Evolutionary conservation across 2,797 vertebrate genomes (phyloP).

Genomic region (Pseudochromis fuscus): DNA sequence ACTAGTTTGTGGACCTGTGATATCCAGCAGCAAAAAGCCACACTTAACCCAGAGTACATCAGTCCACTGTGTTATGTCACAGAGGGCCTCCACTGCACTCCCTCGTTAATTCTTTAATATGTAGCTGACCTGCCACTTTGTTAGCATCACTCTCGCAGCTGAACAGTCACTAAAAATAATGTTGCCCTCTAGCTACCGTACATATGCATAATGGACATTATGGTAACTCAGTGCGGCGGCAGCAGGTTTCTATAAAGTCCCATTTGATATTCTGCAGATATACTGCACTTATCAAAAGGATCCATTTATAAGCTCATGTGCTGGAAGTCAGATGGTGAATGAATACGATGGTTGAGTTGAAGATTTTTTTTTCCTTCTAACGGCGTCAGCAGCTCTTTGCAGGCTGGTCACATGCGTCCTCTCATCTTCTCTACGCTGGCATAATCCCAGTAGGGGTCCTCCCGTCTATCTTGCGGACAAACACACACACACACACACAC

Average conservation of each 20-base stretch:
- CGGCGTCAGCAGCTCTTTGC: conserved; percentile 64
- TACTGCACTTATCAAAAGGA: conserved; percentile 18
- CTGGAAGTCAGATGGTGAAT: conserved; percentile 35
- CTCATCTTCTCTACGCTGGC: conserved; percentile 65
- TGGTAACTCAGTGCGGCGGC: conserved; percentile 31
- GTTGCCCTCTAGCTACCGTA: conserved; percentile 32
- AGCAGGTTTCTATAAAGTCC: conserved; percentile 33
- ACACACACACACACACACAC: conserved; percentile 37
- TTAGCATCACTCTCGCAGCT: conserved; percentile 36
- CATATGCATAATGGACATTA: conserved; percentile 40
- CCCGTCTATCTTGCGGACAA: conserved; percentile 47
- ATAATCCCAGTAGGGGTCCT: conserved; percentile 70
- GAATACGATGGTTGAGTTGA: conserved; percentile 44
- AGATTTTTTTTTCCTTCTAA: conserved; percentile 47
- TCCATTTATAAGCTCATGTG: conserved; percentile 33
- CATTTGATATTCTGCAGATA: conserved; percentile 31
- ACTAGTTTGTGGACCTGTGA: conserved; percentile 47
- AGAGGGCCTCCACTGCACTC: conserved; percentile 35
- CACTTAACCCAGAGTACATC: conserved; percentile 41
- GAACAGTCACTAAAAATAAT: conserved; percentile 50
- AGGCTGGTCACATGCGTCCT: conserved; percentile 75
- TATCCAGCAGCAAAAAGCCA: conserved; percentile 43
- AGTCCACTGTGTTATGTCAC: conserved; percentile 39
- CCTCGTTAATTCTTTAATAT: conserved; percentile 55
- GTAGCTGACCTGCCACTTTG: conserved; percentile 16